phyloP scores from a whole-genome alignment of 2,113 vertebrate genomes.

The Archilochus colubris region DNA sequence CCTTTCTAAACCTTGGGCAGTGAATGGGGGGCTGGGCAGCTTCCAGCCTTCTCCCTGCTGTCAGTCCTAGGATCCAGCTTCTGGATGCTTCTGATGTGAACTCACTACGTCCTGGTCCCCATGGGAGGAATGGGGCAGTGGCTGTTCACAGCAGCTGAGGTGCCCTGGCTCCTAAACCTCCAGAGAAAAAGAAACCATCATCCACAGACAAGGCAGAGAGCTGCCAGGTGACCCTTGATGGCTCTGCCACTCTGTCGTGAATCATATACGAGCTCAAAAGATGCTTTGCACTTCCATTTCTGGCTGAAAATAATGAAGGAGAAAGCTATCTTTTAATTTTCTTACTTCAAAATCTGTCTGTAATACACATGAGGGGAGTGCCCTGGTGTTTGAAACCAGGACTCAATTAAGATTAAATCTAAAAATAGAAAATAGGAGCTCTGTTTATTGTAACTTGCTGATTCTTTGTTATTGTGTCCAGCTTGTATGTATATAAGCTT shows the following conservation, averaged over 20 bases:
- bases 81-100: not conserved
- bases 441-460: not conserved
- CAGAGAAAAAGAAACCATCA: not conserved
- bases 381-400: not conserved
- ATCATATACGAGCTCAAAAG: not conserved
- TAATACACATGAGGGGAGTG: not conserved
- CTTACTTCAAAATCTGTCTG: not conserved
- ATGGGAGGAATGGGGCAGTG: fast-evolving
- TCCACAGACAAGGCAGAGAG: not conserved
- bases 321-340: not conserved
- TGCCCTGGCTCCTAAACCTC: fast-evolving
- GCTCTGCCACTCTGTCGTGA: not conserved
- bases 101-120: not conserved
- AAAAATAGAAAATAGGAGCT: fast-evolving
- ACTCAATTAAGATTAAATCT: not conserved
- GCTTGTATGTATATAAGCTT: not conserved
- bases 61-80: not conserved
- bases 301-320: not conserved
- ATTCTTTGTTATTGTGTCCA: not conserved
- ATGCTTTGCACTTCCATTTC: not conserved
- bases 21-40: not conserved
- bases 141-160: not conserved
- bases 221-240: fast-evolving
- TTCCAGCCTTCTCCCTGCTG: not conserved
- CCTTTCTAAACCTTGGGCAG: not conserved